Conservation (phyloP, 2,797 vertebrate genomes). For the Syngnathus acus region DNA sequence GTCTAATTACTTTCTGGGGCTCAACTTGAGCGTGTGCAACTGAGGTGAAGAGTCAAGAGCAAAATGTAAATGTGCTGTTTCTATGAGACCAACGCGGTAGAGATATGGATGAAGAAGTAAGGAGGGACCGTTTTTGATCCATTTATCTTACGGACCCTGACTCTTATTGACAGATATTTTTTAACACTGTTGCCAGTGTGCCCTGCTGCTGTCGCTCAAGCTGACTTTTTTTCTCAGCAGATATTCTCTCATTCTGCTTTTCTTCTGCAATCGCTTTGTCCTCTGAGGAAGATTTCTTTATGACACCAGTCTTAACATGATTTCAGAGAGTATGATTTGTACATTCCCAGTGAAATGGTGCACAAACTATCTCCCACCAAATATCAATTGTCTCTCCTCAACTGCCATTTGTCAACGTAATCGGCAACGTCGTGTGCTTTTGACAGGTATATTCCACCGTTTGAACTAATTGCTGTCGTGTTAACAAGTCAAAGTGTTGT, state of each 20-base stretch:
- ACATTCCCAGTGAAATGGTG: constrained; percentile 41
- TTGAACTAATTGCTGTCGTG: constrained; percentile 20
- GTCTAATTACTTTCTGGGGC: constrained; percentile 51
- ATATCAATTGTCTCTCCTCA: constrained; percentile 15
- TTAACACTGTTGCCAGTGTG: constrained; percentile 42
- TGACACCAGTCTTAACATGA: constrained; percentile 24
- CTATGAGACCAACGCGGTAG: constrained; percentile 20
- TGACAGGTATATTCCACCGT: constrained; percentile 22
- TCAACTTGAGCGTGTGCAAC: constrained; percentile 20
- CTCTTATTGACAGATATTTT: constrained; percentile 35
- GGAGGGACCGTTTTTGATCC: constrained; percentile 24
- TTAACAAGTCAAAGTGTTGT: constrained; percentile 25
- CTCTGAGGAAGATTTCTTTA: constrained; percentile 18
- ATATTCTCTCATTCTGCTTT: constrained; percentile 31
- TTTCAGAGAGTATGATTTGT: constrained; percentile 17
- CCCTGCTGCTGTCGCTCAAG: constrained; percentile 37
- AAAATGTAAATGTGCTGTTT: constrained; percentile 9
- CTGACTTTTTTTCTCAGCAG: constrained; percentile 11
- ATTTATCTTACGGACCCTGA: constrained; percentile 33
- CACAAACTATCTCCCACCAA: constrained; percentile 15
- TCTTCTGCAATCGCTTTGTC: constrained; percentile 17
- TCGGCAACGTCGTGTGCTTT: constrained; percentile 17
- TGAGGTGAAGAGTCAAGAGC: neutral
- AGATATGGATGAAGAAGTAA: constrained; percentile 9
- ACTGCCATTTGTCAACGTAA: constrained; percentile 18